Evolutionary conservation across 2,113 vertebrate genomes (phyloP).

Genomic region (Cranoglanis bouderius): DNA sequence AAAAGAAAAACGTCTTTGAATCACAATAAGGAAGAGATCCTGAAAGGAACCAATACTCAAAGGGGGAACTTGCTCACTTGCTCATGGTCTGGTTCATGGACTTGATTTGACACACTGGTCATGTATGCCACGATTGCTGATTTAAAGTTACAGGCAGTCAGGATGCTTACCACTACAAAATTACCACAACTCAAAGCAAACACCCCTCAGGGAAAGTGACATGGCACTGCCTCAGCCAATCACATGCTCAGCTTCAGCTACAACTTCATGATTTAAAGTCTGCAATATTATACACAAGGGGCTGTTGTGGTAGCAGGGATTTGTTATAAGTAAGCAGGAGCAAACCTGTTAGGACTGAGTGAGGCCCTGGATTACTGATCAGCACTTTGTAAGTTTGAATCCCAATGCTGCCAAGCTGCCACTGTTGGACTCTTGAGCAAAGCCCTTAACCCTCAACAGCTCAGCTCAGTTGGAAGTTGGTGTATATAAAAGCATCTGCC

Average conservation of each 20-base stretch:
- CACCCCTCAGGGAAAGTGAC: background rate
- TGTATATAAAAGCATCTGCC: background rate
- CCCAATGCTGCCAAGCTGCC: background rate
- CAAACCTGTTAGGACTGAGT: background rate
- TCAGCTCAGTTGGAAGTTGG: background rate
- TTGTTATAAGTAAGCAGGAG: background rate
- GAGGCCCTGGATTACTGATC: background rate
- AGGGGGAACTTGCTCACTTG: background rate
- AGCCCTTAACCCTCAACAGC: background rate
- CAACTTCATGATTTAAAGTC: background rate
- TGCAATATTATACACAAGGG: background rate
- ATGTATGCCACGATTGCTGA: background rate
- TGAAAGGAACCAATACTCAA: constrained; percentile 28
- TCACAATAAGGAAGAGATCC: background rate
- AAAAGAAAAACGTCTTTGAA: background rate
- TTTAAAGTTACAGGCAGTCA: background rate
- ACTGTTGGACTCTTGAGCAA: background rate
- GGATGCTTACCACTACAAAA: background rate
- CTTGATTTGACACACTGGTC: background rate
- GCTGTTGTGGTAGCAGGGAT: background rate
- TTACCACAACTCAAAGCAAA: background rate
- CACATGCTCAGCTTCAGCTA: background rate
- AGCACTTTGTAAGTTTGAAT: background rate
- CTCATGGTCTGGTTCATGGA: background rate
- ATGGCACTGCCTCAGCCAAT: background rate